Evolutionary conservation across 2,797 vertebrate genomes (phyloP), one percentile per base, ranked within the genome.

Genomic region (Acestrorhynchus altus): DNA sequence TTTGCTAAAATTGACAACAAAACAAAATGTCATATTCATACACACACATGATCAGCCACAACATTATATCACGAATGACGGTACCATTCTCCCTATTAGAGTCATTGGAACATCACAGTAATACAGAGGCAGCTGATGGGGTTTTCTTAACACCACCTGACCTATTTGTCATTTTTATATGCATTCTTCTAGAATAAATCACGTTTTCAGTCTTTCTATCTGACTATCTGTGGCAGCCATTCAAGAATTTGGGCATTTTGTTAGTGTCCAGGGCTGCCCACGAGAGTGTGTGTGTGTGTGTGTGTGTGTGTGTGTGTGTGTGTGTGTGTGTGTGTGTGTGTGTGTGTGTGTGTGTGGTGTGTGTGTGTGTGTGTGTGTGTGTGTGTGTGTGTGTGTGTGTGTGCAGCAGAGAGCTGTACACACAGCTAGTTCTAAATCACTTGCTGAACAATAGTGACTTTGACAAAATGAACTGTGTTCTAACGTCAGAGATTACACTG

Each of bases 191-290:
- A 64, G 73, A 74, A 74, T 74, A 74, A 79, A 79, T 79, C 24
- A 81, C 74, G 49, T 69, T 83, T 81, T 84, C 78, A 76, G 77
- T 81, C 20, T 31, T 40, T 80, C 72, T 66, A 80, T 87, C 79
- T 74, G 28, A 54, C 24, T 12, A 80, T 81, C 68, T 76, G 49
- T 83, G 77, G 84, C 78, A 67, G 59, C 4, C 61, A 60, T 79
- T 81, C 82, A 82, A 80, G 83, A 87, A 86, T 87, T 42, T 83
- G 69, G 81, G 57, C 76, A 79, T 79, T 87, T 81, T 84, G 77
- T 74, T 63, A 83, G 74, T 70, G 73, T 83, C 68, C 78, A 63
- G 46, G 77, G 60, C 83, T 78, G 74, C 82, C 86, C 85, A 88
- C 87, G 22, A 77, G 78, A 49, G 64, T 77, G 70, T 56, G 49